Conservation (phyloP, 2,888 invertebrate species). For the Argyra leucocephala region DNA sequence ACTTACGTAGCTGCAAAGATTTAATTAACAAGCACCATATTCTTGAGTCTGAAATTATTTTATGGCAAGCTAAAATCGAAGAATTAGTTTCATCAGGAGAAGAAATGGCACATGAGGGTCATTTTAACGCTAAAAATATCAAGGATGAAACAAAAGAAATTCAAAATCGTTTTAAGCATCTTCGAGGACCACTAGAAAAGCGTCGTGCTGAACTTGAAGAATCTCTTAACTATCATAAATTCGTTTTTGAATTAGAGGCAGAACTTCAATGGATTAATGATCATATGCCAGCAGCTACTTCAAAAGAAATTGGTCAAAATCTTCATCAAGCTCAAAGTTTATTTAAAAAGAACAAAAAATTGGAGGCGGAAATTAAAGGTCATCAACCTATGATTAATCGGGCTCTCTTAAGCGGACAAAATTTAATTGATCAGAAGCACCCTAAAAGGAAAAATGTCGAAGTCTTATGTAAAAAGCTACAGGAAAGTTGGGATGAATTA, state of each 20-base stretch:
- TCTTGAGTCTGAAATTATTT: conserved; percentile 73
- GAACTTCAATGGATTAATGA: conserved; percentile 95
- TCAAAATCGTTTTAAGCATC: conserved; percentile 57
- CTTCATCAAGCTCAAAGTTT: conserved; percentile 86
- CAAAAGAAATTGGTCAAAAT: conserved; percentile 68
- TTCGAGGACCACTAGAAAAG: conserved; percentile 61
- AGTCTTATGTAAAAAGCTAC: conserved; percentile 61
- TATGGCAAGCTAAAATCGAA: conserved; percentile 73
- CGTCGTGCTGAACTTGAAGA: conserved; percentile 74
- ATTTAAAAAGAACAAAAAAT: conserved; percentile 87
- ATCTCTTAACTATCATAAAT: conserved; percentile 73
- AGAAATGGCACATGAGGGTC: conserved; percentile 85
- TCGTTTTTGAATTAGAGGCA: conserved; percentile 82
- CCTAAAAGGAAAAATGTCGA: conserved; percentile 70
- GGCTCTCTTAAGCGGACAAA: conserved; percentile 67
- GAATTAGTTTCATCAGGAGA: conserved; percentile 71
- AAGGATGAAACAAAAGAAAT: conserved; percentile 65
- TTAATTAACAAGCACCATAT: conserved; percentile 81
- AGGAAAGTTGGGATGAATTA: conserved; percentile 64
- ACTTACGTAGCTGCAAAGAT: conserved; percentile 84
- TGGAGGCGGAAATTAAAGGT: conserved; percentile 79
- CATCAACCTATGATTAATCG: conserved; percentile 78
- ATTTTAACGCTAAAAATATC: conserved; percentile 87
- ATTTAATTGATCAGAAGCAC: conserved; percentile 65
- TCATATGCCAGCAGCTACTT: conserved; percentile 69